Evolutionary conservation across 2,888 invertebrate species (phyloP).

Genomic region (Metallyticus violacea): DNA sequence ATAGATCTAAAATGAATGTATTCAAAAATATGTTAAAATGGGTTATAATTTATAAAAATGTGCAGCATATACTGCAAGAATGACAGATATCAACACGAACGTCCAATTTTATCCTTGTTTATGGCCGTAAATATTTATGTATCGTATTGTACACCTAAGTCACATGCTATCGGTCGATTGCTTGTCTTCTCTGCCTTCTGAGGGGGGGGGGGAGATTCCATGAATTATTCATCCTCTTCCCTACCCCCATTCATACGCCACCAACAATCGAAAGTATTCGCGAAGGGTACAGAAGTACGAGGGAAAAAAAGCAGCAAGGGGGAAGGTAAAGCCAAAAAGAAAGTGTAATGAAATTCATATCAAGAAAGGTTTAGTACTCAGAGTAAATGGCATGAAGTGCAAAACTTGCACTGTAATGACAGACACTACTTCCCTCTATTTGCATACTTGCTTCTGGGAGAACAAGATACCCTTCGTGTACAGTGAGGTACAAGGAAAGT

Average conservation of each 20-base stretch:
- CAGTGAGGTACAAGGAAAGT: no score
- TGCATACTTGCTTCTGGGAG: no score
- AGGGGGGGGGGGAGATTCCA: background rate
- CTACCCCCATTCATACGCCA: background rate
- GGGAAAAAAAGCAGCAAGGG: no score
- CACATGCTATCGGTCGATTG: background rate
- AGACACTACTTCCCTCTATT: background rate
- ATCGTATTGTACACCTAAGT: no score
- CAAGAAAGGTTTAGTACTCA: background rate
- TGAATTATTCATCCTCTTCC: background rate
- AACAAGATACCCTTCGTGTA: no score
- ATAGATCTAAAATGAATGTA: no score
- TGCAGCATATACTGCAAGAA: no score
- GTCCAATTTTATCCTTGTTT: no score
- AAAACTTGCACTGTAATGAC: background rate
- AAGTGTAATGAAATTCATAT: background rate
- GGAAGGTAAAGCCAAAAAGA: background rate
- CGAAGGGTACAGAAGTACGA: background rate
- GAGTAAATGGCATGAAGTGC: background rate
- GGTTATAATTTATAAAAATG: no score
- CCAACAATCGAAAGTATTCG: background rate
- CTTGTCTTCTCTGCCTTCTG: background rate
- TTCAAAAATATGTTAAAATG: no score
- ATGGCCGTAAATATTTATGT: no score
- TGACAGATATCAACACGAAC: no score